Evolutionary conservation across 2,113 vertebrate genomes (phyloP), one percentile per base, ranked within the genome.

Genomic region (Lamprotornis superbus): DNA sequence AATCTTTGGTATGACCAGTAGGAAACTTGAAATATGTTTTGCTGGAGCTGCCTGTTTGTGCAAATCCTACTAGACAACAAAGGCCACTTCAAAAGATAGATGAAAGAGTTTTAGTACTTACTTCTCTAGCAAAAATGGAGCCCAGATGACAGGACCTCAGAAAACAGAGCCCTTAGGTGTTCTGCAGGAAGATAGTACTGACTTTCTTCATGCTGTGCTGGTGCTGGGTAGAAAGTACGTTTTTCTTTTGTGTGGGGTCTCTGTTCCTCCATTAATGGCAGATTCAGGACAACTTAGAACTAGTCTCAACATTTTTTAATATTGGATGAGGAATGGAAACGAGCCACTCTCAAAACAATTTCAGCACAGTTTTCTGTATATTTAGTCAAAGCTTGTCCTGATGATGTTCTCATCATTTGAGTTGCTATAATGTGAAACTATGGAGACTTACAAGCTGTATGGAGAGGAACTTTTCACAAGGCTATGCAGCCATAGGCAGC

Each of bases 101-200:
- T 35, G n/a, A 46, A 81, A 78, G 33, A 53, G 59, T 75, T 31
- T 59, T 20, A 31, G 18, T 42, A 67, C 28, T 84, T 93, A 46
- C 39, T 46, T 59, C 28, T 82, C 23, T 25, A 74, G 56, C 18
- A 71, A 63, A 63, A 59, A 55, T 39, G 10, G 31, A 82, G 22
- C 33, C 9, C 35, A 70, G 37, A 22, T 39, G 17, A 55, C 8
- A 69, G n/a, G 9, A 67, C 31, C 50, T 70, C 18, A 55, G 57
- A 42, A 76, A 64, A 90, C 0, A 59, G 21, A 63, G 6, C 14
- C 1, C 1, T 28, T 50, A 78, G 42, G 3, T 5, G 1, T 31
- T 80, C 71, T 75, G 23, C 44, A 75, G 35, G 39, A 52, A 50
- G 42, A 35, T 61, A 37, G 16, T n/a, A 35, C 49, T 23, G 64